Conservation (phyloP, 2,113 vertebrate species). For the Redunca redunca region DNA sequence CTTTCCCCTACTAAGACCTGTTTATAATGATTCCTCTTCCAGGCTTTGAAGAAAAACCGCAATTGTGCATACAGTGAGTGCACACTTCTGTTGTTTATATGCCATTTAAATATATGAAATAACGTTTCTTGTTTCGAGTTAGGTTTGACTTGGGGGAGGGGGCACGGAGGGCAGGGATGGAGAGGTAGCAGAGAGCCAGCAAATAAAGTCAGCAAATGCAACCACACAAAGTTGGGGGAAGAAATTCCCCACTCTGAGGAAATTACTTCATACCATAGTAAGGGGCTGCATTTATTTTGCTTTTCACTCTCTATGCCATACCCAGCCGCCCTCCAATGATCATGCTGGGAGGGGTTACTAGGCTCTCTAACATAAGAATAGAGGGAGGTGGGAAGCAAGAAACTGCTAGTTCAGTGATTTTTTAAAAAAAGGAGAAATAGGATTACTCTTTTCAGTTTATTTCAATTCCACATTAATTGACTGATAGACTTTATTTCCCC, state of each 20-base stretch:
- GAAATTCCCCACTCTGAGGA: background rate
- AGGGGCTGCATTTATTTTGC: background rate
- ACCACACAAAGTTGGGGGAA: background rate
- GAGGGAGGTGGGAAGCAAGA: background rate
- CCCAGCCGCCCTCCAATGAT: background rate
- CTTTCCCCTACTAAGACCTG: background rate
- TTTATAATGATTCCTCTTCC: background rate
- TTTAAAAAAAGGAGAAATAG: background rate
- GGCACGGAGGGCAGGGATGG: background rate
- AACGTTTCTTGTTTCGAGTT: background rate
- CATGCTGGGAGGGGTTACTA: background rate
- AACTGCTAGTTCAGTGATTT: background rate
- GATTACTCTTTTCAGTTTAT: background rate
- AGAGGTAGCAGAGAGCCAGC: background rate
- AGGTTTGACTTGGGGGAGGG: background rate
- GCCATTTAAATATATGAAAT: background rate
- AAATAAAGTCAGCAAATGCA: background rate
- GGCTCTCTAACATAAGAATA: background rate
- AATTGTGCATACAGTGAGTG: background rate
- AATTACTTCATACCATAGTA: background rate
- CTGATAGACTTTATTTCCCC: background rate
- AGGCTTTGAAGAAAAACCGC: background rate
- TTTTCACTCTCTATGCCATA: background rate
- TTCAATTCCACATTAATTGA: background rate
- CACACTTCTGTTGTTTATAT: background rate